Evolutionary conservation across 2,888 invertebrate genomes (phyloP), one percentile per base, ranked within the genome.

Genomic region (Abrostola triplasia): DNA sequence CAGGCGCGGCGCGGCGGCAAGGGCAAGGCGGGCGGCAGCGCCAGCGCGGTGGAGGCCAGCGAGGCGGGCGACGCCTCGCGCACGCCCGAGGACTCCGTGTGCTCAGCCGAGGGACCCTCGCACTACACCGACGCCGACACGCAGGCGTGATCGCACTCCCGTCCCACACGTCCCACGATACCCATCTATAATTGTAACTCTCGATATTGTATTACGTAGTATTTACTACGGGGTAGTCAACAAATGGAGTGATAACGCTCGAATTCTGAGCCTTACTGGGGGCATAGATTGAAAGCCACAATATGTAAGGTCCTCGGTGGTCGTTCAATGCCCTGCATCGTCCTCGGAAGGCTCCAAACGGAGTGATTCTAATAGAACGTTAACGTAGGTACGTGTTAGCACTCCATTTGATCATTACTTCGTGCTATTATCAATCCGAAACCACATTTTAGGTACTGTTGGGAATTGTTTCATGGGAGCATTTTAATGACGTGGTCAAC

Each of bases 21-120:
- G 88, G 95, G 91, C 89, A 95, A 93, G 89, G 88, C 90, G 88
- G 95, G 86, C 11, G 89, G 90, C 75, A 84, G 85, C 70, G 82
- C 89, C 0, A 95, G 96, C 86, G 96, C 95, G 76, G 95, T 95
- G 74, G 96, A 96, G 88, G 95, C 96, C 62, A 96, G 96, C 73
- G 97, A 97, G 89, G 96, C 89, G 0, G 93, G 96, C 13, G 98
- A 98, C 91, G 96, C 97, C 57, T 98, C 98, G 35, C 96, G 97
- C 74, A 98, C 98, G 13, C 98, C 98, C 10, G 98, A 98, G 90
- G 98, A 98, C 92, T 98, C 98, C 0, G 97, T 98, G 49, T 98
- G 98, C 92, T 98, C 98, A 82, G 97, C 96, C 76, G 98, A 98
- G 91, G 98, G 98, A 4, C 97, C 97, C 67, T 96, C 96, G 71